Percentiles rank a stretch among this genome's conserved stretches.
Conservation (phyloP, 2,113 vertebrate species). For the Marcusenius ussheri region DNA sequence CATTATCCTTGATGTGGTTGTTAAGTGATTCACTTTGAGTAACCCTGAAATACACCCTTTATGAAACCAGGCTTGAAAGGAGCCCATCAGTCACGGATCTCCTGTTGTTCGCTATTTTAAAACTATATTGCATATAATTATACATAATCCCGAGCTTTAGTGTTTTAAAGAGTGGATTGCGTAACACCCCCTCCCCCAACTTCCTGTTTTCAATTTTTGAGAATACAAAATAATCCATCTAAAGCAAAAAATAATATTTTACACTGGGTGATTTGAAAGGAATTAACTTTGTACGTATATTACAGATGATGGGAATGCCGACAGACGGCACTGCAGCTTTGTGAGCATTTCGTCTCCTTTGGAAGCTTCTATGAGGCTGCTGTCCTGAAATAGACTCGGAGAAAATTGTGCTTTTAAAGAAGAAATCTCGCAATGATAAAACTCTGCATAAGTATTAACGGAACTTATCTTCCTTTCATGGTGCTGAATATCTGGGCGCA, state of each 20-base stretch:
- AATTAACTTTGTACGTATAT: conserved; percentile 44
- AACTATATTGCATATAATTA: neutral
- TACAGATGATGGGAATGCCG: conserved; percentile 22
- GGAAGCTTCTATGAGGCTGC: conserved; percentile 31
- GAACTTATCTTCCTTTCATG: neutral
- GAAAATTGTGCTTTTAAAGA: neutral
- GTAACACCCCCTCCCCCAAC: neutral
- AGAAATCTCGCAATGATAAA: neutral
- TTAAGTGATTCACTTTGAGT: neutral
- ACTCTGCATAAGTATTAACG: neutral
- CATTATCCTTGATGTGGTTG: neutral
- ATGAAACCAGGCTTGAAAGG: neutral
- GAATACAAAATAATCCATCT: conserved; percentile 25
- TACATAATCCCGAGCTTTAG: neutral
- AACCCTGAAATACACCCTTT: neutral
- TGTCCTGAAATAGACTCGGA: neutral
- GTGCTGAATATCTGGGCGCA: neutral
- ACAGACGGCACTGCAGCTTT: conserved; percentile 47
- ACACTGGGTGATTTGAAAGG: conserved; percentile 30
- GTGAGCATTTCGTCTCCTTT: conserved; percentile 37
- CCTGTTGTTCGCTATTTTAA: neutral
- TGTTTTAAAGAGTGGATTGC: neutral
- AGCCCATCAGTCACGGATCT: neutral
- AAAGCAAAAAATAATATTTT: conserved; percentile 29
- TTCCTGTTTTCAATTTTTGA: conserved; percentile 27